Evolutionary conservation across 2,888 invertebrate genomes (phyloP).

Genomic region (Trissoscelio sp.): DNA sequence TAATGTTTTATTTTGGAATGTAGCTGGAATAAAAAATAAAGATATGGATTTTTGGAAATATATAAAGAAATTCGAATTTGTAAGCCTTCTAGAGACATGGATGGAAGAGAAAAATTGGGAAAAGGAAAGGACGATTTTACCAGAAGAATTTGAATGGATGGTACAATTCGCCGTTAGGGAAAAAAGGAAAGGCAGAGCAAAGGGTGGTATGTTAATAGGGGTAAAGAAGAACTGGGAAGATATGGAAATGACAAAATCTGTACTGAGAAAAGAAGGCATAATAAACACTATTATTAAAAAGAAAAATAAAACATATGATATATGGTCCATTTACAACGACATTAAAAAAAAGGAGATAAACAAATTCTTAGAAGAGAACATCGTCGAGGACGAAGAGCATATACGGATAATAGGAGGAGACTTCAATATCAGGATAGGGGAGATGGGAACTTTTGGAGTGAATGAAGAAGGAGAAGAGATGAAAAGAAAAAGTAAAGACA

Average conservation of each 20-base stretch:
- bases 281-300: no score
- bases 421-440: background rate
- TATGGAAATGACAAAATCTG: background rate
- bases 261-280: background rate
- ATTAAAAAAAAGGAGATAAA: no score
- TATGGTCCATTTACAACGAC: background rate
- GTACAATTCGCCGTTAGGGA: background rate
- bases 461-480: background rate
- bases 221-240: background rate
- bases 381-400: background rate
- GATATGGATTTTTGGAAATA: conserved; percentile 5
- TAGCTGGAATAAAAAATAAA: background rate
- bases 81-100: conserved; percentile 1
- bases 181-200: background rate
- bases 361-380: no score
- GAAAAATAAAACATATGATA: background rate
- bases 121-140: background rate
- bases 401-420: background rate
- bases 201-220: no score
- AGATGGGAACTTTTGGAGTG: background rate
- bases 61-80: background rate
- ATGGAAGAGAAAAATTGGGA: conserved; percentile 5
- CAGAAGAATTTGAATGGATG: background rate
- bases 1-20: conserved; percentile 6
- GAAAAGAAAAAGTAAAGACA: background rate